Percentiles rank a stretch among this genome's conserved stretches.
phyloP scores from a whole-genome alignment of 2,888 invertebrate genomes.

The Thyatira batis region DNA sequence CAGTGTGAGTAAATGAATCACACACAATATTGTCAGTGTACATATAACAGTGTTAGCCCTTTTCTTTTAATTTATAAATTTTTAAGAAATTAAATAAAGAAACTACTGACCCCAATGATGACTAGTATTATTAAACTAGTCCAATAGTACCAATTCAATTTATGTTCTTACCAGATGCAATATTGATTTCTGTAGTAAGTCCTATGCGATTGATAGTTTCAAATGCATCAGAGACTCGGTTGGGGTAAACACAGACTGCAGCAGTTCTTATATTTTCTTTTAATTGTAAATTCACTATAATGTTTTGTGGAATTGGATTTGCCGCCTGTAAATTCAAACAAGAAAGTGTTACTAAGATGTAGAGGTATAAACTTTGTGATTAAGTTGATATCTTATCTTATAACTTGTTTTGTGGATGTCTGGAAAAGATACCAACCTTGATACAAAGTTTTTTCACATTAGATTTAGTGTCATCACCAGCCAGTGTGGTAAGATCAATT shows the following conservation, averaged over 20 bases:
- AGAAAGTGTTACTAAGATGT: too few species aligned
- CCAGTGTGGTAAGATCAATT: slow-evolving; percentile 96
- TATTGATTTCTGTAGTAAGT: slow-evolving; percentile 82
- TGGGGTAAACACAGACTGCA: slow-evolving; percentile 98
- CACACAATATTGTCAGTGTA: too few species aligned
- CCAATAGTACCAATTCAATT: too few species aligned
- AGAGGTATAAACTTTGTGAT: not conserved
- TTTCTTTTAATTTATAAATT: too few species aligned
- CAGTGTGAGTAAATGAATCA: too few species aligned
- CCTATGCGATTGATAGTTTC: slow-evolving; percentile 80
- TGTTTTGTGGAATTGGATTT: slow-evolving; percentile 66
- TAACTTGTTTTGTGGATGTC: not conserved
- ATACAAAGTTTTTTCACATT: slow-evolving; percentile 91
- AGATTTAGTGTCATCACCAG: slow-evolving; percentile 89
- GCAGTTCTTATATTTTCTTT: slow-evolving; percentile 84
- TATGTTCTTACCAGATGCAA: slow-evolving; percentile 88
- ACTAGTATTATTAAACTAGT: too few species aligned
- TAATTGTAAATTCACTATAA: slow-evolving; percentile 49
- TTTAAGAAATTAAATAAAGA: too few species aligned
- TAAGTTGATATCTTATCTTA: not conserved
- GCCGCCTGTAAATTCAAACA: slow-evolving; percentile 70
- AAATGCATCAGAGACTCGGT: slow-evolving; percentile 88
- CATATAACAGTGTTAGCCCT: too few species aligned
- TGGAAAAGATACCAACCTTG: slow-evolving; percentile 81
- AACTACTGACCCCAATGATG: too few species aligned